Evolutionary conservation across 2,888 invertebrate genomes (phyloP), one percentile per base, ranked within the genome.

Genomic region (Standfussiana lucernea): DNA sequence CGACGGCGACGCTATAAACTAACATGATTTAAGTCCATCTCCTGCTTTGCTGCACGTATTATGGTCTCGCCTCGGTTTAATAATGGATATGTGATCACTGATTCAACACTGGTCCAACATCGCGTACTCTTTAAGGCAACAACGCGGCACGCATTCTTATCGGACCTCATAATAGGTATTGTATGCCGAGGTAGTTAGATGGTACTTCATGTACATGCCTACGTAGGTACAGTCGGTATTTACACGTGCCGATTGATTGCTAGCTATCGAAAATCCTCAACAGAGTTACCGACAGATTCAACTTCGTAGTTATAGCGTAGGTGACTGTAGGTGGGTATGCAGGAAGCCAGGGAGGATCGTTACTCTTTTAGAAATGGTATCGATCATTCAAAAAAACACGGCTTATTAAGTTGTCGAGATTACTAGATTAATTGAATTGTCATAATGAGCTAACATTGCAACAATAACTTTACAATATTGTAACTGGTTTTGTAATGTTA

Each of bases 131-230:
- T 88, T 87, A 86, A 89, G 89, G 89, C 87, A 90, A 89, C 87
- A 90, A 90, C 89, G 89, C 89, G 84, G 86, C 79, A 72, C 85
- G 91, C 90, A 92, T 92, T 91, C 91, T 92, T 92, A 92, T 92
- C 92, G 84, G 83, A 88, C 86, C 87, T 90, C 89, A 89, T 88
- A 89, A 90, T 90, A 89, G 91, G 88, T 84, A 84, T 86, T 83
- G 84, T 85, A 82, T 79, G 76, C 82, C 73, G 82, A 85, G 77
- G 75, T 72, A 79, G 79, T 56, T 82, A 79, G 50, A 77, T 84
- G 68, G 68, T 69, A 71, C 72, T 79, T 62, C 78, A 77, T 80
- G 73, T 68, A 68, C 66, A 77, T 82, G 42, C 56, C 69, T 75
- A 70, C 76, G 76, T 53, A 53, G n/a, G 4, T 73, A 71, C 47